Evolutionary conservation across 2,797 vertebrate species (phyloP), one percentile per base, ranked within the genome.

Genomic region (Epinephelus coioides): DNA sequence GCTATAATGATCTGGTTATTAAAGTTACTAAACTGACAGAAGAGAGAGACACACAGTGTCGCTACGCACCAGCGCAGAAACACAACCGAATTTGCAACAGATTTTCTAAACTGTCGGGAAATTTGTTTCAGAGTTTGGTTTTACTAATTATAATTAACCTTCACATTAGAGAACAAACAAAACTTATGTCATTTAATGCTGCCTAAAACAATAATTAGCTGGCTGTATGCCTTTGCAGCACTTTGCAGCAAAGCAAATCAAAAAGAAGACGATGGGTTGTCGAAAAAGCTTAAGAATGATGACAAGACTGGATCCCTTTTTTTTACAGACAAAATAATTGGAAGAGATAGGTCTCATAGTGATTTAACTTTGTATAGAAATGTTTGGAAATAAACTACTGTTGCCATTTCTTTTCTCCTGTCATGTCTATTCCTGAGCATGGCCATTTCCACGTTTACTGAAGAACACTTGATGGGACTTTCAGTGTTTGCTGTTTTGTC

Each of bases 1-100:
- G 46, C 47, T 23, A 73, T 56, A 76, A 65, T 61, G 25, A 76
- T 53, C 47, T 47, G 34, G 43, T 49, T 78, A 63, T 59, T 13
- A 43, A 59, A 78, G 53, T 49, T 53, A 12, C 34, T 6, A 62
- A 9, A 65, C 18, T 60, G 51, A 79, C 61, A 76, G 54, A 74
- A 10, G 23, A 69, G 23, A 69, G 13, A 40, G 27, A 54, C 66
- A 69, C 13, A 8, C 25, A 47, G 18, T 23, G 50, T 53, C 2
- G 18, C 38, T 50, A 14, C 10, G 1, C n/a, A 60, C 7, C 40
- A 65, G 34, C 7, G 0, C 5, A 43, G 49, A 62, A 54, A 64
- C 30, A 73, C 18, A 21, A 73, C n/a, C 34, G 43, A 21, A 44
- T n/a, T 19, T 61, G 49, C 43, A 56, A 23, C 25, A 57, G 50